These are phyloP conservation scores for Pachycephus smyrnensis DNA, from an alignment of 2,888 invertebrate genomes.

Conservation along the genomic window DNA sequence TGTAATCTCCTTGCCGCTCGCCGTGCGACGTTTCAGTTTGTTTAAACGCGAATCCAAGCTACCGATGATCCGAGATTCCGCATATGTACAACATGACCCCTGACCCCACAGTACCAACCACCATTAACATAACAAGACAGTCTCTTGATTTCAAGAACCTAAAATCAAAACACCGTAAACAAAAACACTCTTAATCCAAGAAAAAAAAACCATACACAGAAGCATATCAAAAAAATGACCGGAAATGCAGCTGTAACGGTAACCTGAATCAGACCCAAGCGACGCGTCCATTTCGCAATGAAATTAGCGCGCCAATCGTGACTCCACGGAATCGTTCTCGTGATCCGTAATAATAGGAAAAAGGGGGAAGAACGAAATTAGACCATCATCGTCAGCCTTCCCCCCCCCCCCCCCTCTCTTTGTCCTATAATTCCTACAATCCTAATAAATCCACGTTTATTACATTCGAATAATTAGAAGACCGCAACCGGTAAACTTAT, in stretches of 20 bases:
- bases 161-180: background rate
- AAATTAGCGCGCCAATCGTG: background rate
- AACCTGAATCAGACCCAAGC: background rate
- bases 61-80: constrained; percentile 26
- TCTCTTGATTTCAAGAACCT: background rate
- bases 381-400: too few relatives aligned
- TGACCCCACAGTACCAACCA: background rate
- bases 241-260: background rate
- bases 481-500: background rate
- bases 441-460: background rate
- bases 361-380: background rate
- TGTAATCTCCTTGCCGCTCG: constrained; percentile 38
- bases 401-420: too few relatives aligned
- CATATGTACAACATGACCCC: background rate
- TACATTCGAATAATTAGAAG: background rate
- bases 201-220: background rate
- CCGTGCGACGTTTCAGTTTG: background rate
- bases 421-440: background rate
- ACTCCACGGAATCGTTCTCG: background rate
- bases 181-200: background rate
- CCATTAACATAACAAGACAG: background rate
- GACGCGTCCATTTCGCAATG: constrained; percentile 12
- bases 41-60: background rate
- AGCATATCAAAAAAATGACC: background rate
- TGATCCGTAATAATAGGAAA: background rate